Percentiles rank a stretch among this genome's conserved stretches.
Evolutionary conservation across 2,113 vertebrate genomes (phyloP).

Genomic region (Heloderma charlesbogerti): DNA sequence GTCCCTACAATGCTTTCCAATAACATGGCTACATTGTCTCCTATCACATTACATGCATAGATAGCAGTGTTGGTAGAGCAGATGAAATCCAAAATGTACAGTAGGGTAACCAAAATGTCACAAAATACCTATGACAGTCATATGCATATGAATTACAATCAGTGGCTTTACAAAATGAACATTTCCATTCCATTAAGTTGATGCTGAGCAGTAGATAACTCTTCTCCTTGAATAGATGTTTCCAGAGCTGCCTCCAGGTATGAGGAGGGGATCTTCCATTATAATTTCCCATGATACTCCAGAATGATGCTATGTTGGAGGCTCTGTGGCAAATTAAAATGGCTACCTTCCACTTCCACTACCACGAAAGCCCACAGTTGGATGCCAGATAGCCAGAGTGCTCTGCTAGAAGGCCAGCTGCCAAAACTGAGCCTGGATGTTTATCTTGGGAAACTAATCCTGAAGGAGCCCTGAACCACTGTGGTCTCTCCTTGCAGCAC

Average conservation of each 20-base stretch:
- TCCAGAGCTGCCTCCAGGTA: not conserved
- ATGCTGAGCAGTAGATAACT: not conserved
- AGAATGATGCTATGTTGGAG: not conserved
- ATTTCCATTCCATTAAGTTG: not conserved
- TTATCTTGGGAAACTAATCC: not conserved
- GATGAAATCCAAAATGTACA: not conserved
- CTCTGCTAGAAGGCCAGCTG: not conserved
- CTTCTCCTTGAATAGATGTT: not conserved
- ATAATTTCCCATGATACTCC: not conserved
- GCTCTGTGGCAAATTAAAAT: not conserved
- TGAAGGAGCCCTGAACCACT: not conserved
- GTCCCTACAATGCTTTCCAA: not conserved
- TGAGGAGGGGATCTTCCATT: not conserved
- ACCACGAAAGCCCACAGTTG: not conserved
- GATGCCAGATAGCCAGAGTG: too few relatives aligned
- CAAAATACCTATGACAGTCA: not conserved
- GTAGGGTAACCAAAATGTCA: not conserved
- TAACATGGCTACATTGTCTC: not conserved
- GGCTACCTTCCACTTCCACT: too few relatives aligned
- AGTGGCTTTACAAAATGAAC: conserved; percentile 6
- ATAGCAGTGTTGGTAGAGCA: not conserved
- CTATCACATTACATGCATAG: not conserved
- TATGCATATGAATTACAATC: not conserved
- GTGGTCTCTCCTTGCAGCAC: too few relatives aligned
- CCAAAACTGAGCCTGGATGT: not conserved